Percentiles rank a stretch among this genome's conserved stretches.
Conservation (phyloP, 2,888 invertebrate genomes). For the Pyrgus malvae region DNA sequence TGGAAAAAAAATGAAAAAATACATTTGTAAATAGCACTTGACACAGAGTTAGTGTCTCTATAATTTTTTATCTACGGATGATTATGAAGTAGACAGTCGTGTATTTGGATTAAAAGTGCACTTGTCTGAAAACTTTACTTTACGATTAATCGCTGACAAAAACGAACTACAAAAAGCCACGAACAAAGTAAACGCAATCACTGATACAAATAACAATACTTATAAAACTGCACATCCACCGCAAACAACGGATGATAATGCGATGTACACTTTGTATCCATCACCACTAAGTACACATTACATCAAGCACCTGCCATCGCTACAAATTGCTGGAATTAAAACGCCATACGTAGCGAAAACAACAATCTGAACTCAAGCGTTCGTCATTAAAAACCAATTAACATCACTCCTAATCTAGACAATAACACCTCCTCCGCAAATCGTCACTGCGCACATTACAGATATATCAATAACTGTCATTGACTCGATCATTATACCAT, state of each 20-base stretch:
- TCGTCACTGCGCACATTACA: conserved; percentile 55
- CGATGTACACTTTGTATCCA: conserved; percentile 26
- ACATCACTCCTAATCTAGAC: conserved; percentile 53
- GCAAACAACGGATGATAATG: background rate
- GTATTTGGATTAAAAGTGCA: too few species aligned
- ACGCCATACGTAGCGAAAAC: conserved; percentile 16
- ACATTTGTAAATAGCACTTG: too few species aligned
- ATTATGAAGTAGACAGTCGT: too few species aligned
- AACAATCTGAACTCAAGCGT: conserved; percentile 43
- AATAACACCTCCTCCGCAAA: conserved; percentile 54
- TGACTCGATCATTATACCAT: conserved; percentile 72
- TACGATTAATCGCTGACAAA: too few species aligned
- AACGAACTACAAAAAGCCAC: too few species aligned
- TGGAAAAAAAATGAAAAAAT: too few species aligned
- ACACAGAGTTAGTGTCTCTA: too few species aligned
- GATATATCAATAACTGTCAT: conserved; percentile 78
- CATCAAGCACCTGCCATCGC: background rate
- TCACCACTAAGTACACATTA: conserved; percentile 11
- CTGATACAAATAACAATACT: too few species aligned
- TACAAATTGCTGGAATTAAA: conserved; percentile 23
- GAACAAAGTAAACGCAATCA: too few species aligned
- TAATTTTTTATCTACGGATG: too few species aligned
- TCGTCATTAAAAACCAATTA: conserved; percentile 74
- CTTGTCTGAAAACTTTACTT: too few species aligned
- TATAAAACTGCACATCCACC: too few species aligned